A percentile compares a stretch with the other conserved stretches of the same genome.
Evolutionary conservation across 2,113 vertebrate genomes (phyloP).

Genomic region (Condylura cristata): DNA sequence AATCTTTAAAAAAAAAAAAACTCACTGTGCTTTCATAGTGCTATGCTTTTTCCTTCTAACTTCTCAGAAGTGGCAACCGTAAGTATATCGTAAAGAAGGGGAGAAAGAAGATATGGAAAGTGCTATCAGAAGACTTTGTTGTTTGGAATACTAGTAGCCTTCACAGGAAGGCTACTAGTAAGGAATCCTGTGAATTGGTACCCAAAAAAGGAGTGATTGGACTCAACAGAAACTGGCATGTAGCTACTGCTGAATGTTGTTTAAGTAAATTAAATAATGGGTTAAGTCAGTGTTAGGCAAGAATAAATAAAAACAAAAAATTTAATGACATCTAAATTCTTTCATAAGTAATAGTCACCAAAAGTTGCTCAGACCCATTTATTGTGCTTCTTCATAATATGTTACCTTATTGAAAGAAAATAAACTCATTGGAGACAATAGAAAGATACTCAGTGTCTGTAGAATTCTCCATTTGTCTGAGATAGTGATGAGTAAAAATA

Average conservation of each 20-base stretch:
- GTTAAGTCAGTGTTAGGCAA: not conserved
- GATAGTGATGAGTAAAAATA: constrained; percentile 13
- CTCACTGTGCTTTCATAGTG: too few relatives aligned
- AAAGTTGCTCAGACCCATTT: not conserved
- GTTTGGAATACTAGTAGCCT: not conserved
- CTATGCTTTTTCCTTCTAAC: not conserved
- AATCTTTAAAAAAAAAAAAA: too few relatives aligned
- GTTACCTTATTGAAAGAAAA: not conserved
- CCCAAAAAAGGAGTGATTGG: not conserved
- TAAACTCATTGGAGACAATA: not conserved
- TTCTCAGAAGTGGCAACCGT: not conserved
- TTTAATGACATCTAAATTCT: not conserved
- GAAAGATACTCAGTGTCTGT: not conserved
- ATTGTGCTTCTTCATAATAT: not conserved
- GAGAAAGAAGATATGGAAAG: not conserved
- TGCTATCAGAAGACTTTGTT: not conserved
- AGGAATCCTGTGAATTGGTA: not conserved
- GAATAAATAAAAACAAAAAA: constrained; percentile 12
- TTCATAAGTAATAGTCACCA: not conserved
- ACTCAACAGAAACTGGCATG: not conserved
- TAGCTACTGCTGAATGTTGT: not conserved
- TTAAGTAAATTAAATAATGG: not conserved
- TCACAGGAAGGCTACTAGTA: not conserved
- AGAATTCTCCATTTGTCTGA: not conserved
- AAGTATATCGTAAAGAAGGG: not conserved